phyloP scores from a whole-genome alignment of 2,888 invertebrate species.

The Diadromus collaris region DNA sequence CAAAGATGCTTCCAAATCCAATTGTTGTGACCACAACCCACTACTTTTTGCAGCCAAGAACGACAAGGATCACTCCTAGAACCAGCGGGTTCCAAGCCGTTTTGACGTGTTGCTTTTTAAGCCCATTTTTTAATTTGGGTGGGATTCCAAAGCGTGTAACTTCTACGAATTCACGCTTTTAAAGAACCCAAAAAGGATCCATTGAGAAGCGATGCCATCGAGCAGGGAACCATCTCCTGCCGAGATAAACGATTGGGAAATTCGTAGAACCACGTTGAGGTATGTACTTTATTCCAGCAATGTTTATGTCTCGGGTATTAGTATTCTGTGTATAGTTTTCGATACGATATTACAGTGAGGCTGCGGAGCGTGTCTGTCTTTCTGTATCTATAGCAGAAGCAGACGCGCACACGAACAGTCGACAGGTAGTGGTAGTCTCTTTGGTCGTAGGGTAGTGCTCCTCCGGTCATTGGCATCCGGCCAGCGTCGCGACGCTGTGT shows the following conservation, averaged over 20 bases:
- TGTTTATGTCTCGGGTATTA: slow-evolving; percentile 25
- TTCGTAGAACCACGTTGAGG: background rate
- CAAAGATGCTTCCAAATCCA: too few species aligned
- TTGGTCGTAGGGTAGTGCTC: slow-evolving; percentile 46
- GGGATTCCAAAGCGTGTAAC: too few species aligned
- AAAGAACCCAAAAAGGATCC: background rate
- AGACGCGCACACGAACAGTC: slow-evolving; percentile 41
- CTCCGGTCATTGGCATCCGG: slow-evolving; percentile 60
- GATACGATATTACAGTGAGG: slow-evolving; percentile 41
- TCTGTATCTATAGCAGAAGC: slow-evolving; percentile 48
- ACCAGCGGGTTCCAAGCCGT: too few species aligned
- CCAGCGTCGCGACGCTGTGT: slow-evolving; percentile 59
- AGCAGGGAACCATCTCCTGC: background rate
- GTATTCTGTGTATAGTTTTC: slow-evolving; percentile 51
- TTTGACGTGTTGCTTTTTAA: too few species aligned
- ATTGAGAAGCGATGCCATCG: background rate
- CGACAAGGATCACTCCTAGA: too few species aligned
- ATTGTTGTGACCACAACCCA: too few species aligned
- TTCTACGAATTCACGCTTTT: too few species aligned
- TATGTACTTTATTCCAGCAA: slow-evolving; percentile 8
- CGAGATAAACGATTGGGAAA: background rate
- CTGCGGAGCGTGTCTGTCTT: slow-evolving; percentile 37
- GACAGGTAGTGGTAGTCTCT: slow-evolving; percentile 25
- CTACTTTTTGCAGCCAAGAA: too few species aligned
- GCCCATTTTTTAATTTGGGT: too few species aligned